Base-by-base conservation (phyloP, 2,797 vertebrate genomes). In the Chiroxiphia lanceolata region DNA sequence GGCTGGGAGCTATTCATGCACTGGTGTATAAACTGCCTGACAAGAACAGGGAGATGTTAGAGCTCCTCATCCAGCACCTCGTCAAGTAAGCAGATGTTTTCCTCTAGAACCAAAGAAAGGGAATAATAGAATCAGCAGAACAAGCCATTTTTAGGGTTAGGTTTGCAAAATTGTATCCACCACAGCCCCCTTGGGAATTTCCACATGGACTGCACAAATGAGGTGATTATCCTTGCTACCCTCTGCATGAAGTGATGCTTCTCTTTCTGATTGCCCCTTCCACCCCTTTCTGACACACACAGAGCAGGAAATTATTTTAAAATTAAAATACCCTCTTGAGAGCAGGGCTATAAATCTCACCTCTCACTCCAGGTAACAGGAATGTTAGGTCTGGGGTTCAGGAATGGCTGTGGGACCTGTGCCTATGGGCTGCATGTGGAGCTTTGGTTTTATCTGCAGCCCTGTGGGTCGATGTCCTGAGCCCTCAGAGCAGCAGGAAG, bases 21-120 rank as follows among this genome's bases (percentile, higher is more conserved):
- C 97, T 99, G 50, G 98, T 99, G 91, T 99, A 99, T 97, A 99
- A 99, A 94, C 98, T 99, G 7, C 99, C 99, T n/a, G 99, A 99
- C 91, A 99, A 98, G 97, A 99, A 99, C 93, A 98, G 98, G 54
- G 98, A 99, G 95, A 99, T 99, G 99, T 94, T 99, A 95, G 98
- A 99, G 95, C 98, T 99, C 92, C 98, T 99, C 36, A 99, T 99
- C 93, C 98, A 98, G 89, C 99, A 99, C 96, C 97, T 99, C 34
- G 98, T 99, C 94, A 99, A 98, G 99, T 99, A 98, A 98, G 98
- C 96, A 94, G 79, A 53, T 2, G 1, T 67, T 91, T 54, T 76
- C 59, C 56, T 77, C 26, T 88, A 31, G 42, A 82, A 68, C 15
- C 45, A 48, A n/a, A 38, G 23, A 27, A 51, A 77, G 10, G 31